These are phyloP conservation scores for Patella pellucida DNA, from an alignment of 2,888 invertebrate species.

Conservation along the genomic window DNA sequence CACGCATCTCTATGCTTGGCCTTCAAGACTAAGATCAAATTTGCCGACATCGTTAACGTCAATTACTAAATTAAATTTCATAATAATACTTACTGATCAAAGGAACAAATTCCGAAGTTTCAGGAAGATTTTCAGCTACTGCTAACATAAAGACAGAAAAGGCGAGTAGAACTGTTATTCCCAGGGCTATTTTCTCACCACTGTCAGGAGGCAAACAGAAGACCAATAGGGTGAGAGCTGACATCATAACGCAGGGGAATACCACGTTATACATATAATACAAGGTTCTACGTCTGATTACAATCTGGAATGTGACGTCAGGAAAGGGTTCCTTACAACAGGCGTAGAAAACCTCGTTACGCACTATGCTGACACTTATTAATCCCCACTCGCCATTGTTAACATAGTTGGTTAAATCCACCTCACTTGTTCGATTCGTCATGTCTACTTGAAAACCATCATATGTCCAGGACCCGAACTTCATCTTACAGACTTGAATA, in stretches of 20 bases:
- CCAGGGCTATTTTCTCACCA: constrained; percentile 75
- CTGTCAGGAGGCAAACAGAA: constrained; percentile 75
- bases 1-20: too few species aligned
- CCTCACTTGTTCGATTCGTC: constrained; percentile 34
- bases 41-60: neutral
- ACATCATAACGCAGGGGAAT: constrained; percentile 77
- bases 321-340: constrained; percentile 69
- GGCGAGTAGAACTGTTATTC: constrained; percentile 75
- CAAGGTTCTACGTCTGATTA: constrained; percentile 73
- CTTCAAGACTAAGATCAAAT: too few species aligned
- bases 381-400: constrained; percentile 69
- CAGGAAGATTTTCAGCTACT: constrained; percentile 76
- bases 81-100: constrained; percentile 72
- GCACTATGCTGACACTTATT: constrained; percentile 52
- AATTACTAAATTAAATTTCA: neutral
- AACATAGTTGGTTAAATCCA: constrained; percentile 68
- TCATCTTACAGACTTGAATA: constrained; percentile 74
- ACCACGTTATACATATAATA: constrained; percentile 75
- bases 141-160: constrained; percentile 75
- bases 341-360: constrained; percentile 65
- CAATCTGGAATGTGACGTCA: constrained; percentile 71
- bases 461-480: constrained; percentile 75
- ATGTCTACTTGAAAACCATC: constrained; percentile 71
- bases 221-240: constrained; percentile 76
- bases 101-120: constrained; percentile 76